These are phyloP conservation scores for Drosophila nigromelanica DNA, from an alignment of 1,140 invertebrate genomes.

Conservation along the genomic window DNA sequence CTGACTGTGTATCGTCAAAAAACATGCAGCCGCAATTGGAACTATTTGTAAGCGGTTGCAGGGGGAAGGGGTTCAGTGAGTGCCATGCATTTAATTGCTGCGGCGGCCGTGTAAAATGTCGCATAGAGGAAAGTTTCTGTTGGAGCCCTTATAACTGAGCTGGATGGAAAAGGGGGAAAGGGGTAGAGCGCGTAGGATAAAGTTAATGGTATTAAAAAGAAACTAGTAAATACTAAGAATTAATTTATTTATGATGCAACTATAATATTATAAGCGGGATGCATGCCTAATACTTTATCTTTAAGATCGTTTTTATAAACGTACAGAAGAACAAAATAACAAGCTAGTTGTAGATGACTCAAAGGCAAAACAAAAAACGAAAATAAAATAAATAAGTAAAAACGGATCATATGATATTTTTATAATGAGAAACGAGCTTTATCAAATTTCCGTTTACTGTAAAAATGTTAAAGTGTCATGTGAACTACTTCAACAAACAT, in stretches of 20 bases:
- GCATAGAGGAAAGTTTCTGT: constrained; percentile 24
- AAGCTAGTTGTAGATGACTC: too few species aligned
- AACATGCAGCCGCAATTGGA: constrained; percentile 73
- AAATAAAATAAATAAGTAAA: neutral
- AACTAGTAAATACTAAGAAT: too few species aligned
- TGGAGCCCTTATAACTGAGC: constrained; percentile 4
- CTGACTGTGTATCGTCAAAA: constrained; percentile 63
- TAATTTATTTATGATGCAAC: neutral
- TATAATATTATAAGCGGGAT: neutral
- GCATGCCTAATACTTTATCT: neutral
- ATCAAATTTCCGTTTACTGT: constrained; percentile 9
- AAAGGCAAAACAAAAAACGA: too few species aligned
- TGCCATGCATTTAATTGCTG: constrained; percentile 68
- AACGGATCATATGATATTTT: neutral
- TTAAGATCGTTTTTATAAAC: neutral
- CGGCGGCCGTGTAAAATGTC: constrained; percentile 38
- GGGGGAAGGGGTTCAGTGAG: constrained; percentile 5
- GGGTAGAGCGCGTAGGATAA: neutral
- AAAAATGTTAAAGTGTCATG: neutral
- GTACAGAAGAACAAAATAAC: neutral
- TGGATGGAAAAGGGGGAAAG: neutral
- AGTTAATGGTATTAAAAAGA: neutral
- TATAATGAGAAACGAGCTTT: neutral
- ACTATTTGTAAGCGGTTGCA: constrained; percentile 56
- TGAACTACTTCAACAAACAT: neutral